Conservation (phyloP, 2,888 invertebrate genomes). For the Epistrophella euchroma region DNA sequence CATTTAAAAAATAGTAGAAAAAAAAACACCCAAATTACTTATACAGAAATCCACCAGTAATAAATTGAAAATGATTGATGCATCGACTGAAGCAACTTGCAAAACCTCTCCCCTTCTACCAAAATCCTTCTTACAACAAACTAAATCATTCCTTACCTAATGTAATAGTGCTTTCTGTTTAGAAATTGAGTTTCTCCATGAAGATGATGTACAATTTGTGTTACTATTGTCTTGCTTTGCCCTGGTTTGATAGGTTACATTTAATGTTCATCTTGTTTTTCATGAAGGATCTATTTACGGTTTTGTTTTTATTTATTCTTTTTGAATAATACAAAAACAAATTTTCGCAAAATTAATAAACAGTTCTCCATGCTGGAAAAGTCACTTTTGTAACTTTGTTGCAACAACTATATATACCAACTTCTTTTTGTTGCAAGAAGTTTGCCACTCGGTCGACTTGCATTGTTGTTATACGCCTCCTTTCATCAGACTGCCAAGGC, state of each 20-base stretch:
- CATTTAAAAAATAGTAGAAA: not conserved
- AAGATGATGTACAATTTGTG: slow-evolving; percentile 47
- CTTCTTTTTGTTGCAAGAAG: slow-evolving; percentile 36
- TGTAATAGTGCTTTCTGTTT: slow-evolving; percentile 16
- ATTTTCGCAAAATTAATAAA: slow-evolving; percentile 29
- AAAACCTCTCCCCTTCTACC: not conserved
- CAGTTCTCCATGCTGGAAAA: slow-evolving; percentile 40
- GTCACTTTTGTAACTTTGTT: slow-evolving; percentile 51
- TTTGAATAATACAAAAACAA: slow-evolving; percentile 11
- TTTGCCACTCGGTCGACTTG: slow-evolving; percentile 26
- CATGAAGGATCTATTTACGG: slow-evolving; percentile 7
- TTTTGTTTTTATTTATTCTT: not conserved
- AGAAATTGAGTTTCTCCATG: slow-evolving; percentile 50
- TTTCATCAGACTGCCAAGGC: slow-evolving; percentile 15
- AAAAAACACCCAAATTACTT: not conserved
- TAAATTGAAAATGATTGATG: slow-evolving; percentile 36
- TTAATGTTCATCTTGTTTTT: slow-evolving; percentile 33
- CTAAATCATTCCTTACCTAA: slow-evolving; percentile 17
- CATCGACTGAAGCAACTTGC: slow-evolving; percentile 2
- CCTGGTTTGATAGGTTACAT: slow-evolving; percentile 42
- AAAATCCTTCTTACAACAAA: not conserved
- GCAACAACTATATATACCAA: not conserved
- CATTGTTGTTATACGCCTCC: slow-evolving; percentile 40
- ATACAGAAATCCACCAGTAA: slow-evolving; percentile 1
- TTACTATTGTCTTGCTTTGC: slow-evolving; percentile 42